Evolutionary conservation across 2,113 vertebrate genomes (phyloP), one percentile per base, ranked within the genome.

Genomic region (Coptodon rendalli): DNA sequence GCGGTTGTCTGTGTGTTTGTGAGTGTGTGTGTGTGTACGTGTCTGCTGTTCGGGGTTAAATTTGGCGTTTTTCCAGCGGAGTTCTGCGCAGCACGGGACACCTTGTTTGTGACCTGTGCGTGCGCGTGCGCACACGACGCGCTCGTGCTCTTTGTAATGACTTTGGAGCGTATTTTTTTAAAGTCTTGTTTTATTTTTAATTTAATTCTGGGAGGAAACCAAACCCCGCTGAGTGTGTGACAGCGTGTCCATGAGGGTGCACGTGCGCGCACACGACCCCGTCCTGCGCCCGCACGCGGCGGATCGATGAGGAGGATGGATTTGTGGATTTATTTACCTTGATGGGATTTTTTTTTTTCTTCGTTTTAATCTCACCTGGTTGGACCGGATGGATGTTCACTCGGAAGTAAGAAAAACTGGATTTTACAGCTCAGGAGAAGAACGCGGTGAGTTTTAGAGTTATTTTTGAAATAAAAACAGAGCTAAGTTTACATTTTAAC

Each of bases 301-400:
- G 3, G 61, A 66, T 92, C 89, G 8, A 80, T 89, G 24, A 31
- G 68, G 61, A 83, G 52, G 86, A 91, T 86, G 86, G 78, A 88
- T 84, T 76, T 45, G 59, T 29, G 56, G 84, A 38, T 59, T 78
- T 83, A 31, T 73, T 73, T 56, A 27, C 50, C 50, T 36, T 54
- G 78, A 54, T 24, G 19, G 68, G 6, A 24, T 14, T 7, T 16
- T 61, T 17, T 61, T 22, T 61, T n/a, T 40, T 22, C 36, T 14
- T 2, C 2, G 34, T 38, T 66, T 76, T 76, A 48, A 76, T 76
- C 24, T 48, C 43, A 29, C 71, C 71, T 29, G n/a, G 8, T 57
- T 11, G 22, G 43, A 63, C 2, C 45, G 11, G 45, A 34, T 50
- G 56, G 38, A 36, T 27, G 36, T 56, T 27, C 31, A 31, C 3